phyloP scores from a whole-genome alignment of 2,113 vertebrate genomes.

The Dryoscopus gambensis region DNA sequence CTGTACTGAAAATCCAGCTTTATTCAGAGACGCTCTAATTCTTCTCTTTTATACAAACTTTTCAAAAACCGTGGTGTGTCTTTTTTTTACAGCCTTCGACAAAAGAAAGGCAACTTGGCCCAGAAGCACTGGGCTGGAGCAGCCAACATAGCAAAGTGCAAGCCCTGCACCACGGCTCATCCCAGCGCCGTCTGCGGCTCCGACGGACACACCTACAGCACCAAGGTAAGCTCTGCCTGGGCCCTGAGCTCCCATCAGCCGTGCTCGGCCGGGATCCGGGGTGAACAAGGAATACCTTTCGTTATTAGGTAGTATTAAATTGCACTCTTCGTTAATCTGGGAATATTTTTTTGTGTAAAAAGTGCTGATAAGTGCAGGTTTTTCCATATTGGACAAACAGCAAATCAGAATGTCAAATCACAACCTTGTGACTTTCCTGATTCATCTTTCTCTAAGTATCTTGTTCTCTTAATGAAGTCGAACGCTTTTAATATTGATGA shows the following conservation, averaged over 20 bases:
- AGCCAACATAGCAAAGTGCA: conserved; percentile 81
- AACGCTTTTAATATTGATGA: not conserved
- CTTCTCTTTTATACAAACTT: not conserved
- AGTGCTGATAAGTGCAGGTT: not conserved
- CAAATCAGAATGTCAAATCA: not conserved
- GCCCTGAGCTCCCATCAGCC: too few relatives aligned
- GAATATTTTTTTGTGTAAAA: not conserved
- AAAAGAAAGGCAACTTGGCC: conserved; percentile 73
- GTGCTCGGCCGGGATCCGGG: rapidly evolving
- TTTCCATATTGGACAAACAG: not conserved
- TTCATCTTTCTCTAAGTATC: not conserved
- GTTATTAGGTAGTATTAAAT: rapidly evolving
- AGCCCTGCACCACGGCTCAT: conserved; percentile 72
- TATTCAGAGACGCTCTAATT: not conserved
- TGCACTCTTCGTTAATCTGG: rapidly evolving
- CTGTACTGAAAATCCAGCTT: not conserved
- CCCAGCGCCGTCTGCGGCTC: conserved; percentile 76
- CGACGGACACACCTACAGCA: conserved; percentile 85
- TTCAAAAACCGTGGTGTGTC: not conserved
- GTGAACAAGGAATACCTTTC: rapidly evolving
- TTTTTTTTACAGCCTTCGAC: conserved; percentile 61
- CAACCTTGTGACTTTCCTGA: not conserved
- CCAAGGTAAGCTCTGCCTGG: conserved; percentile 71
- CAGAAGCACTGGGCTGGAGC: conserved; percentile 81
- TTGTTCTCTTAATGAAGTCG: not conserved